Evolutionary conservation across 2,888 invertebrate species (phyloP), one percentile per base, ranked within the genome.

Genomic region (Phaonia tiefii): DNA sequence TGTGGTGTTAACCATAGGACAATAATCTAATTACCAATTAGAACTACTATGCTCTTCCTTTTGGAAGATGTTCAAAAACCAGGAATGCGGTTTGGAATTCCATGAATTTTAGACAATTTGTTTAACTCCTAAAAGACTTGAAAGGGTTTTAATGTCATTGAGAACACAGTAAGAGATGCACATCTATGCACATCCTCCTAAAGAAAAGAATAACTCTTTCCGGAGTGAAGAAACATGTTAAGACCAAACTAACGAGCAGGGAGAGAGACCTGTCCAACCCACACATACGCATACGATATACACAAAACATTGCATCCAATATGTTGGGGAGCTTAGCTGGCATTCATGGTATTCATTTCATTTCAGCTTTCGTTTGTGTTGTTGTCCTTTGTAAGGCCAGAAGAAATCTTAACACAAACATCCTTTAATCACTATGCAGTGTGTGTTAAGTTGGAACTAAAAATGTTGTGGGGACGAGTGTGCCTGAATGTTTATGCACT

Each of bases 1-100:
- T 39, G 22, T n/a, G n/a, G n/a, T 39, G 63, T 39, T 63, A 42
- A 42, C 20, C 22, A 37, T 5, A 22, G 20, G 63, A 63, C 42
- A 63, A 63, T 63, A 63, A 63, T 63, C 63, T 63, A 63, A 63
- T 63, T 42, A 42, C 25, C 54, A 2, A 22, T 54, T 54, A 54
- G 22, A 11, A 22, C 11, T 22, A 2, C 25, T 22, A 13, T 3
- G 4, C 3, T 31, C 8, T 5, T 31, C 3, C 31, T 8, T 31
- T 5, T 31, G 3, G 31, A 31, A 31, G 8, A 8, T 8, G 31
- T 31, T 31, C 8, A 25, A 54, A 5, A 22, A 54, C n/a, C 13
- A 44, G 10, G 54, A 3, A 11, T 54, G 54, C 13, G 54, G 54
- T 25, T 44, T 25, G 31, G 31, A 5, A 31, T 31, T 31, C 31